A percentile compares a stretch with the other conserved stretches of the same genome.
Evolutionary conservation across 2,113 vertebrate species (phyloP).

Genomic region (Rallus limicola): DNA sequence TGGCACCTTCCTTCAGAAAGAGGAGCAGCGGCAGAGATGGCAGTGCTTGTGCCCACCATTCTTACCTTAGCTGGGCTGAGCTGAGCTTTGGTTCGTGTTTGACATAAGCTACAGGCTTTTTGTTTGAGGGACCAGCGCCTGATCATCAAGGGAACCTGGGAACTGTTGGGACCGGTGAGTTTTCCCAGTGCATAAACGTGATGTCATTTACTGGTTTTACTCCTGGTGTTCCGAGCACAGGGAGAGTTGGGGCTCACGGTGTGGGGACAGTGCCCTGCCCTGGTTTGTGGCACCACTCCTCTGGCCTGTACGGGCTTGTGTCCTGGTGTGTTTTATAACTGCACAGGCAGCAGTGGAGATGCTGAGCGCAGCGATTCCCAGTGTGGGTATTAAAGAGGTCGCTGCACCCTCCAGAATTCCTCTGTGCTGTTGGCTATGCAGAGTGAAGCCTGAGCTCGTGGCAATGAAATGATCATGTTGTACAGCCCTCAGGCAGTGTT

Average conservation of each 20-base stretch:
- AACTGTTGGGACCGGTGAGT: not conserved
- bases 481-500: not conserved
- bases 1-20: not conserved
- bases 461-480: not conserved
- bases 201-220: rapidly evolving
- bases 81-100: not conserved
- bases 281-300: not conserved
- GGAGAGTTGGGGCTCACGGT: rapidly evolving
- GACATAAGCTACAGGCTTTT: not conserved
- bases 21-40: not conserved
- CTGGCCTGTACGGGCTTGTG: not conserved
- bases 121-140: not conserved
- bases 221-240: too few species aligned
- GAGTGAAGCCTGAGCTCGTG: not conserved
- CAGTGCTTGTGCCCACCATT: rapidly evolving
- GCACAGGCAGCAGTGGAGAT: not conserved
- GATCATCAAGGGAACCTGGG: rapidly evolving
- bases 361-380: not conserved
- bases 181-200: not conserved
- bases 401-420: not conserved
- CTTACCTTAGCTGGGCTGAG: rapidly evolving
- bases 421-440: not conserved
- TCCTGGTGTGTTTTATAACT: not conserved
- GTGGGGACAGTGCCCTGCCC: not conserved
- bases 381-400: not conserved